Evolutionary conservation across 2,113 vertebrate genomes (phyloP), one percentile per base, ranked within the genome.

Genomic region (Penelope pileata): DNA sequence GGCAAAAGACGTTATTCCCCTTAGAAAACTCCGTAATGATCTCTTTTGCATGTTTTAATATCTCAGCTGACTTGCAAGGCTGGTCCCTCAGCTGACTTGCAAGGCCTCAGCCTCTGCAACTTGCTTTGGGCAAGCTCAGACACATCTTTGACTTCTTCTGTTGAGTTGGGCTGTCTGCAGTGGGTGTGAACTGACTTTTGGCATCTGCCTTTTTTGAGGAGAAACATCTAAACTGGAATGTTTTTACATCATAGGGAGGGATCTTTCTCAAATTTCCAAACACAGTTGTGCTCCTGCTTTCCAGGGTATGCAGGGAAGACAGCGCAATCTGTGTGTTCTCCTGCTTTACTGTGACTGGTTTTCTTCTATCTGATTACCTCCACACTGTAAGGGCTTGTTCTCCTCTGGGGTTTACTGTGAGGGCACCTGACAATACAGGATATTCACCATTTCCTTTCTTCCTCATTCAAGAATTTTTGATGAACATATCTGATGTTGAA

Each of bases 391-490:
- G 10, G 17, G 18, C 32, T 70, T 81, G 27, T 9, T 79, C 60
- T 21, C 16, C 23, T 54, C 14, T 2, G 16, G 16, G 5, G 8
- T 27, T 77, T 18, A 40, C 38, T 74, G 2, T 40, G 21, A 69
- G 34, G 27, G 26, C 9, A 64, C 8, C 22, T 16, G 34, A 21
- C 6, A 45, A 27, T 51, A 29, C 0, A 0, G 17, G 5, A 6
- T 58, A 26, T 62, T 43, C 43, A n/a, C 48, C 0, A 43, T 70
- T 87, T 85, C 8, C 4, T 82, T 11, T 82, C 21, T 62, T 14
- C 3, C 3, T 59, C 16, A 24, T 1, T 58, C 21, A 63, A 26
- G 34, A 50, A 9, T 47, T 91, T 86, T 70, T 63, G 4, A 85
- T 19, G 7, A 58, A 8, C 7, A 12, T 40, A 67, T 58, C 21